A percentile compares a stretch with the other conserved stretches of the same genome.
These are phyloP conservation scores for Plutomurus gul DNA, from an alignment of 1,140 invertebrate species.

Conservation along the genomic window DNA sequence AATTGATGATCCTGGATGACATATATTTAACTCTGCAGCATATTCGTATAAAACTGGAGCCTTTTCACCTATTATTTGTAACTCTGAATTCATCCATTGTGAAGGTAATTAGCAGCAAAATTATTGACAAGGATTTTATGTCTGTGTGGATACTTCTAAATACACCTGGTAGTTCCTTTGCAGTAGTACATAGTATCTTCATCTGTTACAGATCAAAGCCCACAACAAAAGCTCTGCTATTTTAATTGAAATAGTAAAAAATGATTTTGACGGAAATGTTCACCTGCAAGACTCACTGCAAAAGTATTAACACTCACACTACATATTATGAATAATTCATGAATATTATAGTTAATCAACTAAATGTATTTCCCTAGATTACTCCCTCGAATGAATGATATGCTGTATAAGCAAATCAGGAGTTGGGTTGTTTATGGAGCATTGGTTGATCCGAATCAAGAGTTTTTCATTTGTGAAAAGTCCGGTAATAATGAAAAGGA, in stretches of 20 bases:
- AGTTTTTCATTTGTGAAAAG: conserved; percentile 50
- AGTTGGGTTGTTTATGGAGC: conserved; percentile 52
- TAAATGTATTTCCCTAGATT: conserved; percentile 34
- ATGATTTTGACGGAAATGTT: conserved; percentile 44
- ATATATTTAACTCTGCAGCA: conserved; percentile 40
- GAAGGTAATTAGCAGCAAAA: conserved; percentile 30
- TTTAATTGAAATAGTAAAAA: conserved; percentile 49
- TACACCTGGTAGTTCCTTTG: not conserved
- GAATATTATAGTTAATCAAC: no score
- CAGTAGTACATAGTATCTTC: not conserved
- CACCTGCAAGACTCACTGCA: conserved; percentile 40
- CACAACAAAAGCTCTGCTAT: conserved; percentile 38
- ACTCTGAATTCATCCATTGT: conserved; percentile 22
- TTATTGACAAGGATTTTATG: not conserved
- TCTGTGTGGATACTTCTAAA: not conserved
- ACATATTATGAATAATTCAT: no score
- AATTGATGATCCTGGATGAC: conserved; percentile 45
- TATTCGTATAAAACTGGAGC: conserved; percentile 32
- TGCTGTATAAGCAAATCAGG: conserved; percentile 49
- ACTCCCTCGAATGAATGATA: conserved; percentile 42
- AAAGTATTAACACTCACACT: no score
- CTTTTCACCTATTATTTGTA: conserved; percentile 42
- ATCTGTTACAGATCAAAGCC: conserved; percentile 14
- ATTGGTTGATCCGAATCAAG: conserved; percentile 41
- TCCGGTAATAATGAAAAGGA: not conserved